phyloP scores from a whole-genome alignment of 2,113 vertebrate genomes.

The Scytalopus superciliaris region DNA sequence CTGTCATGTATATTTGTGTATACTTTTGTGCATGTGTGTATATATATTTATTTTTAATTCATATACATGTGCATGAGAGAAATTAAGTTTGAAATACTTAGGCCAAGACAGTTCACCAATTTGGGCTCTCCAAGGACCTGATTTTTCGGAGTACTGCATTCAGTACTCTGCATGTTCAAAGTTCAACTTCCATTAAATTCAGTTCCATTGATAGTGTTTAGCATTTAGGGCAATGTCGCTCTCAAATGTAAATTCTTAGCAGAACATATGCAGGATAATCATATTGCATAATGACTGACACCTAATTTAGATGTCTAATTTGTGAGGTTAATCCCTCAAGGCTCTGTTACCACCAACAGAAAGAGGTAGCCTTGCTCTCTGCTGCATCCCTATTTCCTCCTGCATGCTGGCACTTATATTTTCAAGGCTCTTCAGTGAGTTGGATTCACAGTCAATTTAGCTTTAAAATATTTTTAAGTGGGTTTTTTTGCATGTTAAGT shows the following conservation, averaged over 20 bases:
- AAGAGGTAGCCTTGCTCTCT: not conserved
- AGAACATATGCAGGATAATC: constrained; percentile 9
- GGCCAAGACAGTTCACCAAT: not conserved
- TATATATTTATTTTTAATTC: not conserved
- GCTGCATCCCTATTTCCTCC: not conserved
- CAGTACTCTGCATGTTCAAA: not conserved
- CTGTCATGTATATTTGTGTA: not conserved
- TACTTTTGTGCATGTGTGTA: not conserved
- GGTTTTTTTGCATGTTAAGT: not conserved
- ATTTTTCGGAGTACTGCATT: not conserved
- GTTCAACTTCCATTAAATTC: not conserved
- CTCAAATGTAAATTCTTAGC: not conserved
- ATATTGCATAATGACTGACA: constrained; percentile 1
- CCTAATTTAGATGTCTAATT: constrained; percentile 14
- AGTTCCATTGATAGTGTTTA: not conserved
- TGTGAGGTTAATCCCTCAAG: constrained; percentile 17
- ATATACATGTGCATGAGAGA: not conserved
- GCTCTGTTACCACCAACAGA: not conserved
- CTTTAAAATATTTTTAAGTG: not conserved
- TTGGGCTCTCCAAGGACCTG: not conserved
- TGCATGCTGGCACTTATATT: not conserved
- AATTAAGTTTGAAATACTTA: not conserved
- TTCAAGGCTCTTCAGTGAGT: not conserved
- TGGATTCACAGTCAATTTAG: not conserved
- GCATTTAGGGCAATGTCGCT: not conserved